phyloP scores from a whole-genome alignment of 2,113 vertebrate genomes.

The Lichenostomus cassidix region DNA sequence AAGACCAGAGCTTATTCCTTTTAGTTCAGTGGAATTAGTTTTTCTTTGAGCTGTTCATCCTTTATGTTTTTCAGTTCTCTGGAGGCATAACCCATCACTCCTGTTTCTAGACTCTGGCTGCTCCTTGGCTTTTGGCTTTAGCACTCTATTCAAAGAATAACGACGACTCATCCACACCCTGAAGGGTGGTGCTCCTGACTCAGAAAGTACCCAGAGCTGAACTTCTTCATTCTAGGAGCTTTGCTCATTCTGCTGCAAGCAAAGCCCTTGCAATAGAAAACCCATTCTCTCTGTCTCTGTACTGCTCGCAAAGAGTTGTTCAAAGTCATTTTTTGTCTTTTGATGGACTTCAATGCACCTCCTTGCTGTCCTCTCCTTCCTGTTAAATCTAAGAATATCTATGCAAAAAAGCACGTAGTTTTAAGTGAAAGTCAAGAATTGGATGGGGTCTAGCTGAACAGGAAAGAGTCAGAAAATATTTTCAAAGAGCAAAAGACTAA shows the following conservation, averaged over 20 bases:
- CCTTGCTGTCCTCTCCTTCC: neutral
- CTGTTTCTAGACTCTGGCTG: neutral
- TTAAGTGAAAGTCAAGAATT: neutral
- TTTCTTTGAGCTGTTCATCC: neutral
- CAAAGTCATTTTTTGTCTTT: neutral
- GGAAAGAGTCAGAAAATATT: neutral
- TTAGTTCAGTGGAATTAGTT: neutral
- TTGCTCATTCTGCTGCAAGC: neutral
- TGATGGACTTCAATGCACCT: neutral
- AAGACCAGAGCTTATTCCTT: neutral
- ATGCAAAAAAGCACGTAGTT: neutral
- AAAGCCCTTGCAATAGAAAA: neutral
- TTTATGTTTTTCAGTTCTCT: neutral
- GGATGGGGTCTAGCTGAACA: neutral
- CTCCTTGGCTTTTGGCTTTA: neutral
- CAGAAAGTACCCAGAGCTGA: neutral
- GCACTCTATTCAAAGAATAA: neutral
- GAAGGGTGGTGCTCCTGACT: neutral
- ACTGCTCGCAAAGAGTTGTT: neutral
- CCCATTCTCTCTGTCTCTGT: neutral
- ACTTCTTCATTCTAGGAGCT: neutral
- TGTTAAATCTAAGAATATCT: neutral
- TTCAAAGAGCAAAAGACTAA: neutral
- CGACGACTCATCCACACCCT: neutral
- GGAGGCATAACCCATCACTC: neutral